These are phyloP conservation scores for Luperina testacea DNA, from an alignment of 2,888 invertebrate species.

Conservation along the genomic window DNA sequence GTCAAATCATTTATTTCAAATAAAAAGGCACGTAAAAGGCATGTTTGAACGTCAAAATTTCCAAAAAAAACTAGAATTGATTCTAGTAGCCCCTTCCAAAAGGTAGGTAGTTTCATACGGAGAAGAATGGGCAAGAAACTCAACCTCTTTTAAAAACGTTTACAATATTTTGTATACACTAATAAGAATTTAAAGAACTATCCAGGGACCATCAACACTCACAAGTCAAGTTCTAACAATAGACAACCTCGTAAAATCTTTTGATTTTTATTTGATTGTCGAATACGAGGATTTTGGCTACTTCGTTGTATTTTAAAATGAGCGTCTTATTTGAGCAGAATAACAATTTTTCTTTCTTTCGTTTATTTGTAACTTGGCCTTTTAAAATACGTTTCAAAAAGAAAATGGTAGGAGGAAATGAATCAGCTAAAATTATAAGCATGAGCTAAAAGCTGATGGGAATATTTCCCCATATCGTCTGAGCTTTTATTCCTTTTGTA, in stretches of 20 bases:
- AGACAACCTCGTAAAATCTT: too few relatives aligned
- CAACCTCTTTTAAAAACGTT: too few relatives aligned
- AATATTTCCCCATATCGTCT: slow-evolving; percentile 22
- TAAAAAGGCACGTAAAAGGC: too few relatives aligned
- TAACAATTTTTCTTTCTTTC: background rate
- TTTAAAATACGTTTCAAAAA: background rate
- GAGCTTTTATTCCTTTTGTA: slow-evolving; percentile 20
- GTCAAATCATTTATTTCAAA: too few relatives aligned
- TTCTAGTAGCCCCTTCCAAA: too few relatives aligned
- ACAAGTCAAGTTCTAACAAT: background rate
- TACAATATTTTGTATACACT: too few relatives aligned
- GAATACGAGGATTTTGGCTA: background rate
- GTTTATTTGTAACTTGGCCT: background rate
- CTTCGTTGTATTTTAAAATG: background rate
- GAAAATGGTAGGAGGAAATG: slow-evolving; percentile 6
- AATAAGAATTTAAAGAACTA: too few relatives aligned
- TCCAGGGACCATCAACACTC: too few relatives aligned
- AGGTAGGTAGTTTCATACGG: too few relatives aligned
- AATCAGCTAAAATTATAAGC: slow-evolving; percentile 19
- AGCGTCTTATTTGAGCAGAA: background rate
- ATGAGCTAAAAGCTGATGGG: background rate
- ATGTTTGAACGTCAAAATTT: too few relatives aligned
- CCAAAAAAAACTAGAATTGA: too few relatives aligned
- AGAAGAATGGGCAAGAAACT: too few relatives aligned
- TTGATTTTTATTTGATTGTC: background rate